Evolutionary conservation across 92 coral and sea anemone genomes (phyloP), one percentile per base, ranked within the genome.

Genomic region (Siderastrea radians): DNA sequence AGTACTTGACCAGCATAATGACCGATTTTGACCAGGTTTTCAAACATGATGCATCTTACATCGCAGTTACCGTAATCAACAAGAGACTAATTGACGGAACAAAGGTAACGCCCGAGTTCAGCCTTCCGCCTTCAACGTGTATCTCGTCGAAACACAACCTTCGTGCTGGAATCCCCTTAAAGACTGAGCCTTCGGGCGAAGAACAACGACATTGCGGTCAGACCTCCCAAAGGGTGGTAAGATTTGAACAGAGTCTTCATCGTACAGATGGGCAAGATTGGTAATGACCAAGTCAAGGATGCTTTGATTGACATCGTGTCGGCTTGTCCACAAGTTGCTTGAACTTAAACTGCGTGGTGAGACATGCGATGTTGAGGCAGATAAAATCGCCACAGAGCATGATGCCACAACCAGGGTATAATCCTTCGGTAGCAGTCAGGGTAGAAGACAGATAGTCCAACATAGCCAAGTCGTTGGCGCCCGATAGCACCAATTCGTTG

Each of bases 361-460:
- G 77, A 68, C 89, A 85, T 48, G 50, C 54, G 71, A 82, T 88
- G 54, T 83, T 83, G 5, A 91, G 94, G 7, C 85, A 85, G 65
- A 87, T 91, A 73, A 91, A 91, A 53, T 88, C 91, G 65, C 92
- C 94, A 62, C 73, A 59, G 43, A 88, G 62, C 6, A 88, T 45
- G 16, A 91, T 64, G 26, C 94, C 91, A 61, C 92, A 87, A 49
- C 89, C 82, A 69, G 94, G 93, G 82, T 54, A 90, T 2, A 45
- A 52, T 3, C 92, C 86, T 65, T 88, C 94, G 73, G 83, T 77
- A 61, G 90, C 38, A 9, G 87, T 87, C 12, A 87, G 78, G 7
- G 89, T 44, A 47, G 67, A 5, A 47, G 19, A n/a, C 59, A 88
- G 43, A 61, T 83, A 65, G 8, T 75, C 68, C 6, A 68, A 38